Conservation (phyloP, 2,113 vertebrate genomes). For the Helogale parvula region DNA sequence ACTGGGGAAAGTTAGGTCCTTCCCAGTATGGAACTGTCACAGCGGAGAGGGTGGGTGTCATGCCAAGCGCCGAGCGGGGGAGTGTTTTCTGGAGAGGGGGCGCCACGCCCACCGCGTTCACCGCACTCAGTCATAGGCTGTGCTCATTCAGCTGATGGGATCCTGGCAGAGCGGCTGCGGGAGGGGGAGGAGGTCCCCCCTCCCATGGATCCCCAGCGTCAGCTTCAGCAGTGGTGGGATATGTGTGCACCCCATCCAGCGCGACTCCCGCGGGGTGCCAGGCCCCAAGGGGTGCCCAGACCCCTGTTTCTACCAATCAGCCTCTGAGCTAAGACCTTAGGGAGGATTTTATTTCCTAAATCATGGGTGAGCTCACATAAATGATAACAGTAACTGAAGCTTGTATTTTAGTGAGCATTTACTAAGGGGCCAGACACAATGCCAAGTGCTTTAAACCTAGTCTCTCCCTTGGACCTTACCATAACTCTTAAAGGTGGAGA, state of each 20-base stretch:
- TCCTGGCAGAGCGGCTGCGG: not conserved
- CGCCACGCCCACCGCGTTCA: not conserved
- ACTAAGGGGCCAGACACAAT: not conserved
- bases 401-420: not conserved
- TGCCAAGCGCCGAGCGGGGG: rapidly evolving
- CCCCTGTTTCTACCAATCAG: not conserved
- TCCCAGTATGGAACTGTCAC: not conserved
- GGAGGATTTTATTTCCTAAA: not conserved
- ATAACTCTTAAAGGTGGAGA: not conserved
- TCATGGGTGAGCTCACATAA: not conserved
- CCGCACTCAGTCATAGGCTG: not conserved
- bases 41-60: not conserved
- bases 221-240: not conserved
- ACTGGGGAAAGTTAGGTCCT: not conserved
- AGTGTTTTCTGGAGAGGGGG: not conserved
- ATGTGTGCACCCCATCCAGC: too few relatives aligned
- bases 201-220: too few relatives aligned
- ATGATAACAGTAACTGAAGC: not conserved
- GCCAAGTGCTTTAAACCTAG: not conserved
- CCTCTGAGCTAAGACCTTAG: not conserved
- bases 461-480: not conserved
- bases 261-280: not conserved
- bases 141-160: not conserved
- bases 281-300: not conserved
- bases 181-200: too few relatives aligned